A percentile compares a stretch with the other conserved stretches of the same genome.
Conservation (phyloP, 2,888 invertebrate species). For the Tetragnatha montana region DNA sequence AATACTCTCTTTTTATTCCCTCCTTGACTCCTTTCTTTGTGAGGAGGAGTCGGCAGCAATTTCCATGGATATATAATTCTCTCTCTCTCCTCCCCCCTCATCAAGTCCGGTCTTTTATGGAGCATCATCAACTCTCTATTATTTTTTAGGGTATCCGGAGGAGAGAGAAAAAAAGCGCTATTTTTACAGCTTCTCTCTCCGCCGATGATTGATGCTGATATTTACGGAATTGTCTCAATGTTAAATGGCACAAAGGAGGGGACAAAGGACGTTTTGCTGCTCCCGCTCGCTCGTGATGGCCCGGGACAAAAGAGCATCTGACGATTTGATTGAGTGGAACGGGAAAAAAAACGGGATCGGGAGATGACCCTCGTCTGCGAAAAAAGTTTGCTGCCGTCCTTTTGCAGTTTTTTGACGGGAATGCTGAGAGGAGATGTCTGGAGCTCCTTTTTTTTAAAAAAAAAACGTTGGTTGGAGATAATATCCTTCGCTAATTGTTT, state of each 20-base stretch:
- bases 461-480: neutral
- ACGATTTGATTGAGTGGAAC: conserved; percentile 53
- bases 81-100: neutral
- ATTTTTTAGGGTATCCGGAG: conserved; percentile 2
- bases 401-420: neutral
- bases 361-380: neutral
- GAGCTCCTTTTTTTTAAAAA: neutral
- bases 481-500: neutral
- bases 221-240: conserved; percentile 57
- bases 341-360: conserved; percentile 35
- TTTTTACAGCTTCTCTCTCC: conserved; percentile 34
- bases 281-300: neutral
- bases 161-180: neutral
- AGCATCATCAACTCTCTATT: conserved; percentile 2
- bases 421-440: neutral
- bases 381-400: neutral
- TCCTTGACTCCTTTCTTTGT: neutral
- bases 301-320: conserved; percentile 54
- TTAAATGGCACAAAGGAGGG: conserved; percentile 59
- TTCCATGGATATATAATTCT: conserved; percentile 38
- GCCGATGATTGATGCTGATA: conserved; percentile 53
- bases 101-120: conserved; percentile 20
- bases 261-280: conserved; percentile 35
- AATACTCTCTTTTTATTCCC: neutral
- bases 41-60: neutral